Conservation (phyloP, 2,888 invertebrate species). For the Coelopa pilipes region DNA sequence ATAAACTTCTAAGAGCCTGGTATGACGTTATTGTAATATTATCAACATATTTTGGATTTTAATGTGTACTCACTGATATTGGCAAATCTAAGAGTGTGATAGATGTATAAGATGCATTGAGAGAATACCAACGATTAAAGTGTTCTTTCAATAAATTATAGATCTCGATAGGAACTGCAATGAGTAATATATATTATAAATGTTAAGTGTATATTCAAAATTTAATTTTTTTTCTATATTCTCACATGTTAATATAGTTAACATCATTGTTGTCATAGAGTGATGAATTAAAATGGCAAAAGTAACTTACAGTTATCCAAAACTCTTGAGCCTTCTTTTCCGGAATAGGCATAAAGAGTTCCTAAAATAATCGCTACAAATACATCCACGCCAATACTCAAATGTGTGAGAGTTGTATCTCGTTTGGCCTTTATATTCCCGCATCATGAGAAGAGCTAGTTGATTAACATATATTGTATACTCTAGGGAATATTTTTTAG, state of each 20-base stretch:
- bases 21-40: too few relatives aligned
- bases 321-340: constrained; percentile 80
- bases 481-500: constrained; percentile 69
- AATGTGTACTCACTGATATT: constrained; percentile 73
- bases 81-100: constrained; percentile 83
- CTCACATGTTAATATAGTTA: constrained; percentile 87
- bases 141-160: constrained; percentile 84
- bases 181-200: too few relatives aligned
- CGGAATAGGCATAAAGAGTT: constrained; percentile 78
- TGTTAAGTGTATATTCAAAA: background rate
- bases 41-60: too few relatives aligned
- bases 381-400: constrained; percentile 77
- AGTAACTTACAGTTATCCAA: constrained; percentile 87
- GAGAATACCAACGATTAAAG: constrained; percentile 89
- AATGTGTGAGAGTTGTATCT: constrained; percentile 82
- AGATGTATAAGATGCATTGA: constrained; percentile 83
- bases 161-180: constrained; percentile 77
- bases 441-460: constrained; percentile 74
- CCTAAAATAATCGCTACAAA: constrained; percentile 82
- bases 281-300: constrained; percentile 92
- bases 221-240: constrained; percentile 14
- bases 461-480: constrained; percentile 80
- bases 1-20: constrained; percentile 74
- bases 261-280: constrained; percentile 92
- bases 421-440: constrained; percentile 81